Base-by-base conservation (phyloP, 1,140 invertebrate species). In the Trachelipus rathkii region DNA sequence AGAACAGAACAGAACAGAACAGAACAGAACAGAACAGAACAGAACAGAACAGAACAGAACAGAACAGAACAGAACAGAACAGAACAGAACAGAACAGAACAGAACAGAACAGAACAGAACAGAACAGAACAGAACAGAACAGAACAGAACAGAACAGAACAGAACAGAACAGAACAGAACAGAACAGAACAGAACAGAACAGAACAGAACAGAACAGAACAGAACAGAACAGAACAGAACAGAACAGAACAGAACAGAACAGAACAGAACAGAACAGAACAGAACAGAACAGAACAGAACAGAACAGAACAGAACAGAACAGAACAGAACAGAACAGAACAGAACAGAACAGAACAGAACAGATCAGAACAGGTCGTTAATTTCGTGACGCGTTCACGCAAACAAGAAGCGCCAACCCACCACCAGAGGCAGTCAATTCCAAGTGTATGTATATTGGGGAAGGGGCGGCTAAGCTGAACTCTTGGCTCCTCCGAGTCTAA, bases 1-100 rank as follows among this genome's bases (percentile, higher is more conserved):
- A 60, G 53, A 60, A 60, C 53, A 60, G 53, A 60, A 60, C 53
- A 60, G 53, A 60, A 60, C 53, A 60, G 53, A 60, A 60, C 53
- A 60, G 53, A 60, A 60, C 53, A 60, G 53, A n/a, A 60, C 53
- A 60, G 53, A n/a, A 60, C 53, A 60, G 53, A 60, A 60, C 53
- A 60, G 53, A 60, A 60, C 53, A 60, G 53, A n/a, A 60, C 53
- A 60, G 53, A 60, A 60, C 53, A 60, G 53, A 60, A 60, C 53
- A 60, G 53, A n/a, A n/a, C 53, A 60, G 53, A 60, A n/a, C 53
- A 60, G 53, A 60, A n/a, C 53, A 60, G 53, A 60, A n/a, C 53
- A 60, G 53, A 60, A n/a, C 53, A 60, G 53, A 60, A n/a, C 53
- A 60, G 53, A 60, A n/a, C 53, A 60, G 53, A 60, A n/a, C 53